Base-by-base conservation (phyloP, 1,140 invertebrate species). In the Hylaeus volcanicus region DNA sequence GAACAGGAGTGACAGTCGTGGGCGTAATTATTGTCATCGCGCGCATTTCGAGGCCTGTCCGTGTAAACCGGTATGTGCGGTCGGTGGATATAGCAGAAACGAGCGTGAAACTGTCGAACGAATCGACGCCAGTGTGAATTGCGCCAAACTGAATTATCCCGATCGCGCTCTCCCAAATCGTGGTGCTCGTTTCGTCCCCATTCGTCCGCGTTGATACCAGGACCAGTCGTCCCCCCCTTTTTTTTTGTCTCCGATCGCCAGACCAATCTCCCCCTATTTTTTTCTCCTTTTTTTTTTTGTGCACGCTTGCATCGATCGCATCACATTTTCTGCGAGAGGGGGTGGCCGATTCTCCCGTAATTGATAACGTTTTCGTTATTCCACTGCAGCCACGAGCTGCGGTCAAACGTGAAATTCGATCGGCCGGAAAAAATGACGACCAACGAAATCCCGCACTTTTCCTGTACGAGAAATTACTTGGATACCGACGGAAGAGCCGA, bases 361-460 rank as follows among this genome's bases (percentile, higher is more conserved):
- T 84, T 87, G 85, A 87, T 85, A 87, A 84, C 72, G 63, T 87
- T 87, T 84, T 85, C 66, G 71, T 86, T 79, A 66, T 64, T 84
- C 74, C 26, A 58, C 39, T 81, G 74, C 64, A 82, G 63, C 61
- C 45, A 41, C 70, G 14, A 56, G 60, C 41, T 63, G 63, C 60
- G 53, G 74, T 60, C 45, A 65, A 82, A 74, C 73, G 58, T 75
- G 79, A 79, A 79, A 85, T 76, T 82, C 74, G 55, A 86, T 86
- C 81, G 73, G 60, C 56, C 48, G 53, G 39, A 86, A 83, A 53
- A 83, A 83, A 76, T 73, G 61, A 72, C 56, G 39, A 71, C 48
- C n/a, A 60, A 45, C 48, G 12, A 41, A 83, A 79, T 86, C 58
- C 45, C n/a, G 55, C 12, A 39, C 66, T 64, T 11, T 56, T 56